Evolutionary conservation across 2,113 vertebrate species (phyloP).

Genomic region (Noturus placidus): DNA sequence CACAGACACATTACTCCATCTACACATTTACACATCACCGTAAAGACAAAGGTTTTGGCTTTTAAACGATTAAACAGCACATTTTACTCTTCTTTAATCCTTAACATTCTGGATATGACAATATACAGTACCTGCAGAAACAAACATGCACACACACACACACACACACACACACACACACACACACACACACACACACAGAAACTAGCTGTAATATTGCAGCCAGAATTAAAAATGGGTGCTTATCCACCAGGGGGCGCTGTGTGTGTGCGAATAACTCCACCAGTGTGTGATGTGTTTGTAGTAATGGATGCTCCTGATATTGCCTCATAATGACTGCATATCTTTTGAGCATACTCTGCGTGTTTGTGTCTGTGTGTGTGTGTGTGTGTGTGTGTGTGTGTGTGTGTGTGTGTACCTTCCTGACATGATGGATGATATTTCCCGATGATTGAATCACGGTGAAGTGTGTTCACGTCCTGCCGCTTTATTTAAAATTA

Average conservation of each 20-base stretch:
- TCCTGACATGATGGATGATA: constrained; percentile 27
- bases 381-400: constrained; percentile 28
- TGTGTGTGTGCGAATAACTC: constrained; percentile 62
- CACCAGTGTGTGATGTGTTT: background rate
- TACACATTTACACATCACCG: background rate
- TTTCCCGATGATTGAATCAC: constrained; percentile 31
- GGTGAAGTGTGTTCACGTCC: constrained; percentile 28
- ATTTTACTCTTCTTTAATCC: background rate
- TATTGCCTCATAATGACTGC: constrained; percentile 28
- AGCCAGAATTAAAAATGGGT: background rate
- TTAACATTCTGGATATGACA: background rate
- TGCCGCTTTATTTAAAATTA: constrained; percentile 38
- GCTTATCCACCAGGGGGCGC: constrained; percentile 74
- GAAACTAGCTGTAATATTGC: background rate
- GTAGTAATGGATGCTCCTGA: constrained; percentile 26
- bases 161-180: background rate
- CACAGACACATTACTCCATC: background rate
- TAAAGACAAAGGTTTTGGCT: background rate
- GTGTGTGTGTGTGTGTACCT: constrained; percentile 21
- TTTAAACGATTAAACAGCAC: background rate
- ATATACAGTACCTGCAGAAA: background rate
- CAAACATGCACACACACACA: background rate
- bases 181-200: background rate
- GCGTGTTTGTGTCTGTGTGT: constrained; percentile 6
- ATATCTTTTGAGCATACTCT: background rate